phyloP scores from a whole-genome alignment of 2,797 vertebrate genomes.

The Melanotaenia pygmaea region DNA sequence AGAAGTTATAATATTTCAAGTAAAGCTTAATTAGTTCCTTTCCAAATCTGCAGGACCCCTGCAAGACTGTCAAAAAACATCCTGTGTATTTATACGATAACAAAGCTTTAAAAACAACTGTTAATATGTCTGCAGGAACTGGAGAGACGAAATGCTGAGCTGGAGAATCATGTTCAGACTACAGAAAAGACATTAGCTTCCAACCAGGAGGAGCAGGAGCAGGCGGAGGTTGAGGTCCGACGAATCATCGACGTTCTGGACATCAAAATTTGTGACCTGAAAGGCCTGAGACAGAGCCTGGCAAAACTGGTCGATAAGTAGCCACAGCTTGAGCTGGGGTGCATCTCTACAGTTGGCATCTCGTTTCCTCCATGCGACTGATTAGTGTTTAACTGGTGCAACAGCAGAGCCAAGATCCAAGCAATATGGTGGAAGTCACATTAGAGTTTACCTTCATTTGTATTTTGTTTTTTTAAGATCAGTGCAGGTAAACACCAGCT shows the following conservation, averaged over 20 bases:
- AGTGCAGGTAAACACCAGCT: conserved; percentile 27
- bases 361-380: conserved; percentile 19
- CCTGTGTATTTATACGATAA: not conserved
- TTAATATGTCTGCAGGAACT: conserved; percentile 76
- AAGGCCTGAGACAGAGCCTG: conserved; percentile 89
- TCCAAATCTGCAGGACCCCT: not conserved
- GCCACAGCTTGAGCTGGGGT: conserved; percentile 39
- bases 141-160: conserved; percentile 86
- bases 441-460: conserved; percentile 25
- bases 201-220: conserved; percentile 81
- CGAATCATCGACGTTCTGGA: conserved; percentile 89
- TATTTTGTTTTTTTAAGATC: conserved; percentile 30
- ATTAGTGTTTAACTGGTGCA: conserved; percentile 33
- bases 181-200: conserved; percentile 86
- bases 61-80: too few species aligned
- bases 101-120: fast-evolving
- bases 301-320: conserved; percentile 89
- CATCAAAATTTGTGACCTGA: conserved; percentile 91
- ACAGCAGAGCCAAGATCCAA: conserved; percentile 35
- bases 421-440: conserved; percentile 22
- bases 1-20: not conserved
- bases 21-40: not conserved
- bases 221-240: conserved; percentile 83
- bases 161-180: conserved; percentile 86
- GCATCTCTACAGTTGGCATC: conserved; percentile 62